phyloP scores from a whole-genome alignment of 2,888 invertebrate species.

The Leucophenga maculata region DNA sequence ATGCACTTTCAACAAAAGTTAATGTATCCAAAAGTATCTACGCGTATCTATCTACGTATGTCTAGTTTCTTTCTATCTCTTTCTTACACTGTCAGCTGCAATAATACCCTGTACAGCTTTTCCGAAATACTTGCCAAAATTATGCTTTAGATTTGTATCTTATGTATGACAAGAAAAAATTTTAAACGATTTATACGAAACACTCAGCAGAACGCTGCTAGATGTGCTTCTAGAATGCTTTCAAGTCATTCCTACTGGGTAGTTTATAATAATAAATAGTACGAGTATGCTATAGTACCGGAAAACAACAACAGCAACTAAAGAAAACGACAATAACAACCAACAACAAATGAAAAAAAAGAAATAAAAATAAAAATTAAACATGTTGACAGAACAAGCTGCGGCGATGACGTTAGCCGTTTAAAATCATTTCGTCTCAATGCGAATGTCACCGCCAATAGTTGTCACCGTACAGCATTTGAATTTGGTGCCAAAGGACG shows the following conservation, averaged over 20 bases:
- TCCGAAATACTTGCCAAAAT: too few relatives aligned
- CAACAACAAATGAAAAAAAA: neutral
- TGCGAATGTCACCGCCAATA: too few relatives aligned
- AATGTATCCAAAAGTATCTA: neutral
- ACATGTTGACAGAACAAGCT: neutral
- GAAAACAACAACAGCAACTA: conserved; percentile 49
- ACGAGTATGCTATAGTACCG: too few relatives aligned
- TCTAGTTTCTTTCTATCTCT: neutral
- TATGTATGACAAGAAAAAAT: too few relatives aligned
- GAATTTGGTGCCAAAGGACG: neutral
- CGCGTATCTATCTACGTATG: neutral
- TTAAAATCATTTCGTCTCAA: too few relatives aligned
- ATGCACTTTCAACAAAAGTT: conserved; percentile 42
- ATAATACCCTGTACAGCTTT: neutral
- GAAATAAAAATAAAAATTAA: neutral
- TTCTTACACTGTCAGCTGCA: neutral
- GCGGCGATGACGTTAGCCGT: conserved; percentile 11
- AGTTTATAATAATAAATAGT: neutral
- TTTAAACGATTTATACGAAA: too few relatives aligned
- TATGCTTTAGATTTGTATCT: too few relatives aligned
- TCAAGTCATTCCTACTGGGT: too few relatives aligned
- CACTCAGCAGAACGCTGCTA: too few relatives aligned
- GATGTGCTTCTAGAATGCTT: too few relatives aligned
- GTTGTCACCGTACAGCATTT: too few relatives aligned
- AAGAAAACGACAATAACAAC: conserved; percentile 12